phyloP scores from a whole-genome alignment of 2,113 vertebrate species.

The Platichthys flesus region DNA sequence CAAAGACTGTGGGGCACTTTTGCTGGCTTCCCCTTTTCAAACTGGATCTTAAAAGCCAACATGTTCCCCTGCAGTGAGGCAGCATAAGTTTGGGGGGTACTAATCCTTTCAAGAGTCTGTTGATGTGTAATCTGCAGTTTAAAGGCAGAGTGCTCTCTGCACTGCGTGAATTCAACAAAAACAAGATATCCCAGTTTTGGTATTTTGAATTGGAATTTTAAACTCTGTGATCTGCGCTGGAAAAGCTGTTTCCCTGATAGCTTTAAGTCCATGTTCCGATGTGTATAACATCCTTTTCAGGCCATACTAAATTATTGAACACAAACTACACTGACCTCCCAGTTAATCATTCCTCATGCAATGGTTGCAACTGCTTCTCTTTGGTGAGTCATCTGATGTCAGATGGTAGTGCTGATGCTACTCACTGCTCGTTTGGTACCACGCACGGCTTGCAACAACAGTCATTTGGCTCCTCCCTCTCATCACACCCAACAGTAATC shows the following conservation, averaged over 20 bases:
- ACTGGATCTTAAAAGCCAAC: slow-evolving; percentile 11
- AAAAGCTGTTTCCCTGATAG: background rate
- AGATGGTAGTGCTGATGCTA: background rate
- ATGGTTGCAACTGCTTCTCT: background rate
- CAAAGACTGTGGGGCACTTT: slow-evolving; percentile 1
- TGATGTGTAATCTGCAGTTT: slow-evolving; percentile 20
- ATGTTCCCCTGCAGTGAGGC: slow-evolving; percentile 12
- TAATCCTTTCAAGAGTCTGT: slow-evolving; percentile 35
- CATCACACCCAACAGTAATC: background rate
- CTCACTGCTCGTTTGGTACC: background rate
- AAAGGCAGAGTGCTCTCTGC: slow-evolving; percentile 1
- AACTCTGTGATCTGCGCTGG: background rate
- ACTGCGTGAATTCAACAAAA: slow-evolving; percentile 12
- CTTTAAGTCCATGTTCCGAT: background rate
- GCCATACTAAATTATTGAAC: background rate
- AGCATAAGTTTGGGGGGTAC: background rate
- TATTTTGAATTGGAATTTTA: slow-evolving; percentile 13
- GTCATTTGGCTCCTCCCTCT: background rate
- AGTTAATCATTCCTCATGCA: background rate
- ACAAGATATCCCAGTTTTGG: slow-evolving; percentile 13
- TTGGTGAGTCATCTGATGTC: too few relatives aligned
- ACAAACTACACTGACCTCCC: background rate
- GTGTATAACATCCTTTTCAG: background rate
- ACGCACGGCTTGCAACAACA: background rate
- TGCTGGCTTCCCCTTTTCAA: slow-evolving; percentile 10